Base-by-base conservation (phyloP, 2,797 vertebrate species). In the Rhodeus uyekii region DNA sequence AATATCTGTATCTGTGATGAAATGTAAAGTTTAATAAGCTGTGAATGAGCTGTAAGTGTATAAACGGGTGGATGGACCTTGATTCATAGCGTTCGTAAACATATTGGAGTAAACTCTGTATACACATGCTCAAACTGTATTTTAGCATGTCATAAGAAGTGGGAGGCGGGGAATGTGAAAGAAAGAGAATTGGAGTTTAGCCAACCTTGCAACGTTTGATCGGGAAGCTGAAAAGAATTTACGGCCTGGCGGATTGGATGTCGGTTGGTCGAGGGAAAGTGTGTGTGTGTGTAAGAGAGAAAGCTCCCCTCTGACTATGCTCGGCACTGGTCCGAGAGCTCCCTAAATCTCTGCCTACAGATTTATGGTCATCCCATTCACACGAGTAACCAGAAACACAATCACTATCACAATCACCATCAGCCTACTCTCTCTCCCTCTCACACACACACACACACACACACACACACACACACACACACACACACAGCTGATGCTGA, bases 361-460 rank as follows among this genome's bases (percentile, higher is more conserved):
- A 96, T 96, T 96, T 96, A 96, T 94, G 74, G 91, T 92, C 76
- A 76, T 86, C 92, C 94, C 92, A 94, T 95, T 95, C 92, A 90
- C 94, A 91, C 91, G 87, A 95, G 95, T 96, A 94, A 96, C 93
- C 95, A 95, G 94, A 94, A 96, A 95, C 95, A 95, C 95, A 95
- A 96, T 96, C 93, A 91, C 78, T 81, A 80, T 87, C 84, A 78
- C 76, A 81, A 85, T 83, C 78, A 83, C 83, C 78, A 87, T 84
- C 84, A 80, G 68, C 77, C 48, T 63, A 74, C 83, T 27, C 64
- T 50, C 76, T 64, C 61, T 64, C 73, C 50, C 73, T 61, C 77
- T 60, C 76, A 76, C 55, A 85, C 74, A 83, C 78, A 68, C 68
- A 68, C 74, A 83, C 68, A 64, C 83, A 36, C 64, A 61, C 76